Evolutionary conservation across 1,140 invertebrate species (phyloP).

Genomic region (Drosophila nigromelanica): DNA sequence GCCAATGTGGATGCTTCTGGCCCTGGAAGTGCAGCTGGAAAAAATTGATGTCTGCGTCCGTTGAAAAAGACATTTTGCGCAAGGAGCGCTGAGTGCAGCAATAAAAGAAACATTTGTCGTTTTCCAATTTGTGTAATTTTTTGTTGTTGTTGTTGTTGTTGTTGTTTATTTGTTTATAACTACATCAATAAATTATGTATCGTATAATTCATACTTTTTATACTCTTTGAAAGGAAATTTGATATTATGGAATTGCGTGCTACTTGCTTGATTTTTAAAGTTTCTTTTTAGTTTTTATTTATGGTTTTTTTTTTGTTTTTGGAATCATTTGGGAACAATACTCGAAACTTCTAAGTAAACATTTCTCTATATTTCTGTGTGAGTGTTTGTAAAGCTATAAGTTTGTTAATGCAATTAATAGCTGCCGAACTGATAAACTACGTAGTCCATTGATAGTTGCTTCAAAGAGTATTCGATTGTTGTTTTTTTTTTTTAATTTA

Average conservation of each 20-base stretch:
- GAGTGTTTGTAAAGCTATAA: slow-evolving; percentile 37
- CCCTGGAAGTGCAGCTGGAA: slow-evolving; percentile 8
- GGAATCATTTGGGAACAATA: slow-evolving; percentile 28
- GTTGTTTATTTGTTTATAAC: slow-evolving; percentile 79
- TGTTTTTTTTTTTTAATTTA: slow-evolving; percentile 23
- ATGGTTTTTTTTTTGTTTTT: slow-evolving; percentile 14
- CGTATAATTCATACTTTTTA: slow-evolving; percentile 71
- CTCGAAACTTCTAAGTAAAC: slow-evolving; percentile 38
- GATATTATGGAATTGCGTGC: slow-evolving; percentile 49
- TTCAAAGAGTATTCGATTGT: slow-evolving; percentile 64
- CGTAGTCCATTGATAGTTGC: slow-evolving; percentile 33
- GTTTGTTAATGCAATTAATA: too few species aligned
- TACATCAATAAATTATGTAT: slow-evolving; percentile 82
- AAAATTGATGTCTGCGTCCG: slow-evolving; percentile 30
- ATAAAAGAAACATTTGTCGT: slow-evolving; percentile 49
- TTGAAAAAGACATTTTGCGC: slow-evolving; percentile 33
- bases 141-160: slow-evolving; percentile 51
- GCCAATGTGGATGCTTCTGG: too few species aligned
- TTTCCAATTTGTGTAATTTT: slow-evolving; percentile 80
- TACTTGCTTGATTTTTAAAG: background rate
- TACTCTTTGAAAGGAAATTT: slow-evolving; percentile 74
- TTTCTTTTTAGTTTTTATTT: background rate
- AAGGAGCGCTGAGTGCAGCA: slow-evolving; percentile 2
- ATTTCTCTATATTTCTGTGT: slow-evolving; percentile 23
- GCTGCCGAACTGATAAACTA: slow-evolving; percentile 34